Conservation (phyloP, 2,113 vertebrate species). For the Bufo bufo region DNA sequence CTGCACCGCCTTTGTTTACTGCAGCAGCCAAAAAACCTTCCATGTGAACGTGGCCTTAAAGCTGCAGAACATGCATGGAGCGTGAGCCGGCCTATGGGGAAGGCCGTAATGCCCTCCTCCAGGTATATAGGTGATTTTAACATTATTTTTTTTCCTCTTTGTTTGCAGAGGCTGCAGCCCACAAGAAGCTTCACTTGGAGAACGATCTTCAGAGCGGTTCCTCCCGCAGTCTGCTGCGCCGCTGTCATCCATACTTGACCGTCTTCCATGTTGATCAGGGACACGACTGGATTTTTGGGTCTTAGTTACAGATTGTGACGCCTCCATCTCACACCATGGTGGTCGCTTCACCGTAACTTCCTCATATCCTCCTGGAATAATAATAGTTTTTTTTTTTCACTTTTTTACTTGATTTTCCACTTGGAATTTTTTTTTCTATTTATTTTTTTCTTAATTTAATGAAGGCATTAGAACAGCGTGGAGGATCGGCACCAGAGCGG, state of each 20-base stretch:
- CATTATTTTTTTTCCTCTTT: not conserved
- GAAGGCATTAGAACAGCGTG: not conserved
- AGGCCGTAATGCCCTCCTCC: too few relatives aligned
- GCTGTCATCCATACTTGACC: too few relatives aligned
- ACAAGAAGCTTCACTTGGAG: not conserved
- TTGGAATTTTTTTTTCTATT: too few relatives aligned
- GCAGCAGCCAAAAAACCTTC: too few relatives aligned
- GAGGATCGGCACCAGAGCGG: not conserved
- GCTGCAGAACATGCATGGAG: too few relatives aligned
- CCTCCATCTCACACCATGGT: not conserved
- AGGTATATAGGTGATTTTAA: too few relatives aligned
- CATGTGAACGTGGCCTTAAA: too few relatives aligned
- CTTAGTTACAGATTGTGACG: not conserved
- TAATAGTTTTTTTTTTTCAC: not conserved
- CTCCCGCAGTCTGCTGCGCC: too few relatives aligned
- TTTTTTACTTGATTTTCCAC: not conserved
- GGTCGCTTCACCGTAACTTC: not conserved
- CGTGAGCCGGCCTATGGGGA: too few relatives aligned
- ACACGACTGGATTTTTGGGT: not conserved
- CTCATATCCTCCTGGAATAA: not conserved
- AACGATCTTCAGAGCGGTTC: too few relatives aligned
- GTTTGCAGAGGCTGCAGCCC: not conserved
- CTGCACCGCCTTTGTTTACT: too few relatives aligned
- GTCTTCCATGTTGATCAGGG: not conserved
- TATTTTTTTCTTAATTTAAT: slow-evolving; percentile 6